Conservation (phyloP, 2,888 invertebrate genomes). For the Elysia crispata region DNA sequence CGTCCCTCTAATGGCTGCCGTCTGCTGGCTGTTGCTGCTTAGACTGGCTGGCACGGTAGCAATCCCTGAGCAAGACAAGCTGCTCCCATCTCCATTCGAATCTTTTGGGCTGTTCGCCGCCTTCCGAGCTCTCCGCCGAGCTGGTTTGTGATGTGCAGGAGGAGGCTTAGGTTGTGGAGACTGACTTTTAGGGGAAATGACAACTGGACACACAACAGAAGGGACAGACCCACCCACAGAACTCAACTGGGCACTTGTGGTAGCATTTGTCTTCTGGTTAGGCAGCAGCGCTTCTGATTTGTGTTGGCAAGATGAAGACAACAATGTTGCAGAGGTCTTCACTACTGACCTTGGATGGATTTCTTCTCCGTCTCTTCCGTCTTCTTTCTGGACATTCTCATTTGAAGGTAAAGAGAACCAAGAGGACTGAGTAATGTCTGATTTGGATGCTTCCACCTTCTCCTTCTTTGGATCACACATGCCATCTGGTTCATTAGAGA, state of each 20-base stretch:
- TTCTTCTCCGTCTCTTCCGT: too few relatives aligned
- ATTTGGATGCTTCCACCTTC: too few relatives aligned
- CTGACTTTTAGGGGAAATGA: not conserved
- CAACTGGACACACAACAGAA: not conserved
- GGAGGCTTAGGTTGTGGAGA: not conserved
- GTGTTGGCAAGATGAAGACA: too few relatives aligned
- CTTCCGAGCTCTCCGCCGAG: constrained; percentile 28
- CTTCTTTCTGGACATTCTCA: too few relatives aligned
- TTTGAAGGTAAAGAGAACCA: too few relatives aligned
- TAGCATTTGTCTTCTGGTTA: too few relatives aligned
- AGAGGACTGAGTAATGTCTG: too few relatives aligned
- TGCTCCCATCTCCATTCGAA: constrained; percentile 24
- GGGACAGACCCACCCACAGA: too few relatives aligned
- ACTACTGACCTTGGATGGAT: too few relatives aligned
- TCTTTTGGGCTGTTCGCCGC: not conserved
- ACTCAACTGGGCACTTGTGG: too few relatives aligned
- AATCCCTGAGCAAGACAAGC: not conserved
- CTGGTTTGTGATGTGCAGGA: constrained; percentile 30
- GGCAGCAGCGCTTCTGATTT: too few relatives aligned
- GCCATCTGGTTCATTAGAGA: not conserved
- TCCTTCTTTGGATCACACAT: not conserved
- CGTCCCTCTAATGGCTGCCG: constrained; percentile 17
- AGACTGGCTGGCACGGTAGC: constrained; percentile 5
- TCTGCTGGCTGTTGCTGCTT: constrained; percentile 21
- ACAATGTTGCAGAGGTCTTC: too few relatives aligned